Percentiles rank a stretch among this genome's conserved stretches.
phyloP scores from a whole-genome alignment of 2,797 vertebrate genomes.

The Ctenochaetus hawaiiensis region DNA sequence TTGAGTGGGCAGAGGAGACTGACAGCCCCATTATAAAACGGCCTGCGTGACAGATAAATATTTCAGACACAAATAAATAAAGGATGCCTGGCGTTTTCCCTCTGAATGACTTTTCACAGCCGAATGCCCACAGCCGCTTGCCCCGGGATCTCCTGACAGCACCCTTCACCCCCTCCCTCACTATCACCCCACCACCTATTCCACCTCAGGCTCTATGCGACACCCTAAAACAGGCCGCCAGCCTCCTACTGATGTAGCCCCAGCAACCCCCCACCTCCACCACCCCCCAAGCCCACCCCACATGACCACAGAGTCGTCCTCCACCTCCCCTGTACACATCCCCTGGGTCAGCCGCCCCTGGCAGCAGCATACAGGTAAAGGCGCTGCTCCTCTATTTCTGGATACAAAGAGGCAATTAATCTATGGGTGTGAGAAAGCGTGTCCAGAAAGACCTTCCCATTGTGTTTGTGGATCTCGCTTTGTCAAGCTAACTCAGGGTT shows the following conservation, averaged over 20 bases:
- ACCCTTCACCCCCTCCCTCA: constrained; percentile 73
- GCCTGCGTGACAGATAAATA: constrained; percentile 96
- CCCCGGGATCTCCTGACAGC: constrained; percentile 82
- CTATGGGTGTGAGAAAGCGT: constrained; percentile 74
- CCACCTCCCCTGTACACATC: constrained; percentile 49
- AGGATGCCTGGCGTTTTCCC: constrained; percentile 94
- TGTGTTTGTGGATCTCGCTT: constrained; percentile 80
- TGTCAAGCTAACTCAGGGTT: constrained; percentile 71
- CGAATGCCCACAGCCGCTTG: constrained; percentile 89
- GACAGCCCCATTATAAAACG: constrained; percentile 96
- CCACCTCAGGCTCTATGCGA: constrained; percentile 62
- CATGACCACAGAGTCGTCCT: neutral
- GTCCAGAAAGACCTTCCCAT: constrained; percentile 78
- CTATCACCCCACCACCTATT: constrained; percentile 67
- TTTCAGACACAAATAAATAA: constrained; percentile 99
- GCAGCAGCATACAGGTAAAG: constrained; percentile 84
- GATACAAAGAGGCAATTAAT: constrained; percentile 90
- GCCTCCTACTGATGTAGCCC: constrained; percentile 65
- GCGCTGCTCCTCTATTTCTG: constrained; percentile 83
- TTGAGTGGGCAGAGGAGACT: constrained; percentile 89
- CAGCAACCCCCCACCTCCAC: neutral
- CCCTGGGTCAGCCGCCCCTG: constrained; percentile 60
- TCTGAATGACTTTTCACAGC: constrained; percentile 93
- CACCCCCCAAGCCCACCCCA: neutral
- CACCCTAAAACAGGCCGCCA: constrained; percentile 77